phyloP scores from a whole-genome alignment of 2,888 invertebrate species.

The Synanthedon andrenaeformis region DNA sequence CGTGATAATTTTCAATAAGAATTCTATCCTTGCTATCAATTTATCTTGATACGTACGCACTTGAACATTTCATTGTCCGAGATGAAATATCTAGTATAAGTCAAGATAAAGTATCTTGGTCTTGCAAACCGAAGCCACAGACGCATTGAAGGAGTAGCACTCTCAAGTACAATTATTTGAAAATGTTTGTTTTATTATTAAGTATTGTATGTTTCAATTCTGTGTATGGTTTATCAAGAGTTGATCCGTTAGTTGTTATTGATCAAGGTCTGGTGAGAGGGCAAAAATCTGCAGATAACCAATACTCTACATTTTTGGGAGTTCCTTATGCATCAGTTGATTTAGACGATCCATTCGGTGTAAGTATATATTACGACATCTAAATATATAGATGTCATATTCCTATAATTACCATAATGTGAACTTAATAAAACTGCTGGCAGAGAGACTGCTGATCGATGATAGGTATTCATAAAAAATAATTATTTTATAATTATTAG shows the following conservation, averaged over 20 bases:
- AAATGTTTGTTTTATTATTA: conserved; percentile 12
- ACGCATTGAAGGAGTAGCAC: background rate
- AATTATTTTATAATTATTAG: too few relatives aligned
- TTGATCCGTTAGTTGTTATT: conserved; percentile 51
- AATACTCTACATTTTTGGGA: conserved; percentile 51
- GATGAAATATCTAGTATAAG: too few relatives aligned
- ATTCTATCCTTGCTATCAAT: background rate
- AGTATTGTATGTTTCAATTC: conserved; percentile 14
- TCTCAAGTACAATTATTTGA: background rate
- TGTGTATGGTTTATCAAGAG: conserved; percentile 25
- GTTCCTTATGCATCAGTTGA: conserved; percentile 55
- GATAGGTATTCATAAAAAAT: too few relatives aligned
- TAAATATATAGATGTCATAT: too few relatives aligned
- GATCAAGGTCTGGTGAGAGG: conserved; percentile 53
- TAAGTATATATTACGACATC: conserved; percentile 24
- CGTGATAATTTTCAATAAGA: background rate
- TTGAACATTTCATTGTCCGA: background rate
- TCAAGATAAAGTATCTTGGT: background rate
- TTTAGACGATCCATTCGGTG: conserved; percentile 49
- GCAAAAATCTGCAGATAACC: conserved; percentile 39
- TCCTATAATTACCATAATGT: too few relatives aligned
- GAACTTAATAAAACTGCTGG: too few relatives aligned
- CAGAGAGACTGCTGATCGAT: too few relatives aligned
- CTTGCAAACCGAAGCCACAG: background rate
- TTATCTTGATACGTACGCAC: background rate